phyloP scores from a whole-genome alignment of 2,888 invertebrate genomes.

The Protonemura montana region DNA sequence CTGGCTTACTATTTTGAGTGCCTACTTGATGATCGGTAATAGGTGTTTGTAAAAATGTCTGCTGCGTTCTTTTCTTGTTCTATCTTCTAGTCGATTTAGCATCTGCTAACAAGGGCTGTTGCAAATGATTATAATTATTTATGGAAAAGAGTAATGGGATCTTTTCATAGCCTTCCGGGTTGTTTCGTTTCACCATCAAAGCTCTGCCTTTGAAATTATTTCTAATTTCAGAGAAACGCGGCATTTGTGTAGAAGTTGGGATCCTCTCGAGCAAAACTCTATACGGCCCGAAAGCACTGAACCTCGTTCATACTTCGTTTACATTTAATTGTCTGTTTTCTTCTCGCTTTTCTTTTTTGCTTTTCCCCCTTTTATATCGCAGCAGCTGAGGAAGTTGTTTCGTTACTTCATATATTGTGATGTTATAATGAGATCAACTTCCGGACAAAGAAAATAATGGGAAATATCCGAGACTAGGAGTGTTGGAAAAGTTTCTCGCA shows the following conservation, averaged over 20 bases:
- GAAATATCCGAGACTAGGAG: background rate
- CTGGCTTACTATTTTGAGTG: background rate
- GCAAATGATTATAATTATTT: background rate
- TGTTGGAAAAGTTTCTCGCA: background rate
- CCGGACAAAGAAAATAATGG: slow-evolving; percentile 4
- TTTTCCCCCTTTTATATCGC: background rate
- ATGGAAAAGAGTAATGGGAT: background rate
- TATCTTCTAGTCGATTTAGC: background rate
- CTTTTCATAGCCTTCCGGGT: slow-evolving; percentile 12
- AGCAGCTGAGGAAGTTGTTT: background rate
- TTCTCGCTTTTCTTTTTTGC: slow-evolving; percentile 2
- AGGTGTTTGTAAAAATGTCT: background rate
- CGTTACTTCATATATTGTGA: background rate
- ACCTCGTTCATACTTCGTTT: background rate
- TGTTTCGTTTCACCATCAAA: background rate
- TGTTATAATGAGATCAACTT: slow-evolving; percentile 12
- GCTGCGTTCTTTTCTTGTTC: background rate
- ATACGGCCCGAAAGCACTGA: background rate
- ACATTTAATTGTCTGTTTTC: slow-evolving; percentile 12
- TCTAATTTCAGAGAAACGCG: background rate
- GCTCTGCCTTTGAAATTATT: background rate
- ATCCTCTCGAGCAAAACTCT: no score
- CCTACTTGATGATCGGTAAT: background rate
- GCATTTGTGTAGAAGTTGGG: no score
- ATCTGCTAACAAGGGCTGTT: background rate